phyloP scores from a whole-genome alignment of 1,140 invertebrate genomes.

The Drosophila quadrilineata region DNA sequence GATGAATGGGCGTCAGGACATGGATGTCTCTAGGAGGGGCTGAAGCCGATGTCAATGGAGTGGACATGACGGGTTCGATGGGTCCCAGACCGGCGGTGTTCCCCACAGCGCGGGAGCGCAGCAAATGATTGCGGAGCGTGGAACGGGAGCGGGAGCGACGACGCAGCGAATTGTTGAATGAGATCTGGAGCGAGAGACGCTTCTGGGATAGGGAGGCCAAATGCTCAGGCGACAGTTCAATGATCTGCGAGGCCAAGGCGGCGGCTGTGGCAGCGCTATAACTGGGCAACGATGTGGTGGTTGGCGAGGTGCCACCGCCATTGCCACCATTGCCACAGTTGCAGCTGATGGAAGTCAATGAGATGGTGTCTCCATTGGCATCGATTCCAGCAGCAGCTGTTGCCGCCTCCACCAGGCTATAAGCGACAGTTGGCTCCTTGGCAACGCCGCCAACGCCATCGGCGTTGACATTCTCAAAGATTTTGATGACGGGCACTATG shows the following conservation, averaged over 20 bases:
- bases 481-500: constrained; percentile 74
- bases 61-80: constrained; percentile 25
- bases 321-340: constrained; percentile 52
- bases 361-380: constrained; percentile 48
- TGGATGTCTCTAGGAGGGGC: neutral
- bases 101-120: constrained; percentile 64
- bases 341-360: constrained; percentile 51
- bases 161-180: constrained; percentile 70
- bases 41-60: neutral
- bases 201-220: constrained; percentile 73
- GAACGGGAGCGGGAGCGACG: constrained; percentile 53
- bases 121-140: constrained; percentile 68
- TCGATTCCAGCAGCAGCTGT: constrained; percentile 15
- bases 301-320: constrained; percentile 36
- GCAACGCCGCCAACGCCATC: constrained; percentile 19
- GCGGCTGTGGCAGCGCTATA: constrained; percentile 56
- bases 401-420: constrained; percentile 57
- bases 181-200: constrained; percentile 77
- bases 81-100: constrained; percentile 52
- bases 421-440: constrained; percentile 60
- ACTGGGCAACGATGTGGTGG: constrained; percentile 47
- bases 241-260: constrained; percentile 56
- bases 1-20: constrained; percentile 55
- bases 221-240: constrained; percentile 74
- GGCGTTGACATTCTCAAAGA: constrained; percentile 60